Conservation (phyloP, 2,797 vertebrate species). For the Macropodus opercularis region DNA sequence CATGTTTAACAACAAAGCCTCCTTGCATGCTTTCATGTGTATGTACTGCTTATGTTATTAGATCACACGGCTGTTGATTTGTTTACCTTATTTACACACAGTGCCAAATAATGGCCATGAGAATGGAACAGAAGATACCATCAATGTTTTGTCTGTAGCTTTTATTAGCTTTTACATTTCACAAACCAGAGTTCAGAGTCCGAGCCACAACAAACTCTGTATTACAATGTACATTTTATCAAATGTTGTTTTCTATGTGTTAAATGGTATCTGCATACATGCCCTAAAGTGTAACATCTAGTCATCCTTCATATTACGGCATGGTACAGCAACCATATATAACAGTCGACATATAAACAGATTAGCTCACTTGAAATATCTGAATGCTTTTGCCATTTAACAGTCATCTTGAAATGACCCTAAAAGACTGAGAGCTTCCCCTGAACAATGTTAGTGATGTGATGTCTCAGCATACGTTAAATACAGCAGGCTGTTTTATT, state of each 20-base stretch:
- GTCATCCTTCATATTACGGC: slow-evolving; percentile 21
- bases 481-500: slow-evolving; percentile 7
- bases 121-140: slow-evolving; percentile 37
- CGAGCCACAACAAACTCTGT: slow-evolving; percentile 48
- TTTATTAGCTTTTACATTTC: slow-evolving; percentile 61
- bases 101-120: slow-evolving; percentile 74
- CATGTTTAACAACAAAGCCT: slow-evolving; percentile 52
- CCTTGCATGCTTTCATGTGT: slow-evolving; percentile 71
- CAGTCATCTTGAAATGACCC: slow-evolving; percentile 2
- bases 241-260: slow-evolving; percentile 27
- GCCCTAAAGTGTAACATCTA: slow-evolving; percentile 58
- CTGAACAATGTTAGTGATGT: slow-evolving; percentile 20
- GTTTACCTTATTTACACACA: slow-evolving; percentile 61
- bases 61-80: slow-evolving; percentile 56
- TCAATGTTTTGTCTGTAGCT: slow-evolving; percentile 32
- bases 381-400: slow-evolving; percentile 20
- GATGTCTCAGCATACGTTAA: slow-evolving; percentile 12
- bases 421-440: background rate
- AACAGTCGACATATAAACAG: slow-evolving; percentile 21
- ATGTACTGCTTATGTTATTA: slow-evolving; percentile 49
- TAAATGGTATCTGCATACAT: slow-evolving; percentile 60
- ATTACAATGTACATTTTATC: slow-evolving; percentile 41
- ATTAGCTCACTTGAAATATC: slow-evolving; percentile 19
- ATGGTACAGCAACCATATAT: slow-evolving; percentile 9
- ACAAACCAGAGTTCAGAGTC: slow-evolving; percentile 37